Evolutionary conservation across 2,797 vertebrate species (phyloP).

Genomic region (Acipenser ruthenus): DNA sequence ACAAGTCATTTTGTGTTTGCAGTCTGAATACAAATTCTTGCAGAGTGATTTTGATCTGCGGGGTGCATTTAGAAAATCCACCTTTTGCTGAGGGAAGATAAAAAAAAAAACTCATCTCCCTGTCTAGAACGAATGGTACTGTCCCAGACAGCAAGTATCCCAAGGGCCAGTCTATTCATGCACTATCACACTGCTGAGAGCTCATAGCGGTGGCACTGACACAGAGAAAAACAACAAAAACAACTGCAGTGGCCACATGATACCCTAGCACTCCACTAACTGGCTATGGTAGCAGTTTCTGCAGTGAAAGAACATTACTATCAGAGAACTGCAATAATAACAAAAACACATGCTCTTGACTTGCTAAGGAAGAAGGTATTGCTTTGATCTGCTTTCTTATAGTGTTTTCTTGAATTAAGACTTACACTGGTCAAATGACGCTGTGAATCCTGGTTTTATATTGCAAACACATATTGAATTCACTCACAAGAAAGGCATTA

Average conservation of each 20-base stretch:
- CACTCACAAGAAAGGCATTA: too few species aligned
- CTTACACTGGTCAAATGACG: too few species aligned
- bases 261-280: conserved; percentile 5
- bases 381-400: too few species aligned
- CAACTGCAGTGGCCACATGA: not conserved
- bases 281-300: not conserved
- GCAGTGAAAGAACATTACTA: conserved; percentile 3
- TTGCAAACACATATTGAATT: too few species aligned
- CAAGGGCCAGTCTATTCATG: conserved; percentile 40
- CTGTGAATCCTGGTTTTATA: too few species aligned
- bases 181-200: conserved; percentile 25
- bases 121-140: conserved; percentile 58
- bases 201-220: conserved; percentile 10
- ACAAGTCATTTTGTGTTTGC: conserved; percentile 22
- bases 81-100: conserved; percentile 22
- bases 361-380: too few species aligned
- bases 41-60: conserved; percentile 13
- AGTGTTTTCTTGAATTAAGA: too few species aligned
- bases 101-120: conserved; percentile 39
- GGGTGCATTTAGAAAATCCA: conserved; percentile 11
- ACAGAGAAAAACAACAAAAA: conserved; percentile 18
- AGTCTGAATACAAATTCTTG: conserved; percentile 40
- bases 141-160: conserved; percentile 57
- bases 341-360: not conserved
- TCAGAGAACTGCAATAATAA: conserved; percentile 1